Evolutionary conservation across 2,113 vertebrate genomes (phyloP), one percentile per base, ranked within the genome.

Genomic region (Gadus chalcogrammus): DNA sequence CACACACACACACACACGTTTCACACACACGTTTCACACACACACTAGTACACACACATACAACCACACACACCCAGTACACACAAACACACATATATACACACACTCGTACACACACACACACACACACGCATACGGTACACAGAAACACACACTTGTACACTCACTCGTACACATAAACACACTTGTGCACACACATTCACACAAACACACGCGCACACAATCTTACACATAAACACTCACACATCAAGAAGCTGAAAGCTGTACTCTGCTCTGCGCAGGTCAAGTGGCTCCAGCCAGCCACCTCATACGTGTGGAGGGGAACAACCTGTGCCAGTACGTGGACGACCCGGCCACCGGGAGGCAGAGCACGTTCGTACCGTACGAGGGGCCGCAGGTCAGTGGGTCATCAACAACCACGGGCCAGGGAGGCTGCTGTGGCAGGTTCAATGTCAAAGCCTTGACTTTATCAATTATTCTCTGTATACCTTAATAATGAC

Each of bases 331-430:
- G 55, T 89, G 89, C 0, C 97, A 99, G 89, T 99, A 99, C 0
- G 93, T 99, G 84, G 97, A 99, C 0, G 97, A 99, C 80, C 92
- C 95, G 0, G 95, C 95, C 82, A 99, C 97, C 0, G 97, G 97
- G 48, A 84, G 97, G 69, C 97, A 99, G 88, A 99, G 97, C 0
- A 96, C 96, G 61, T 90, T 95, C 79, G 94, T 98, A 74, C 97
- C 97, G 1, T 98, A 96, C 0, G 97, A 99, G 73, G 79, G 94
- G 38, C 97, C 97, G 0, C 97, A 99, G 97, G 97, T 99, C 88
- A 65, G 90, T 76, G 0, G 16, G 69, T 73, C 35, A 63, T 58
- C 65, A 72, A 15, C 53, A 61, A 5, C n/a, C 7, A 1, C 8
- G 5, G 15, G 15, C 15, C 2, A 5, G 61, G 2, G 22, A 16